A percentile compares a stretch with the other conserved stretches of the same genome.
Conservation (phyloP, 2,888 invertebrate genomes). For the Drosophila leonis region DNA sequence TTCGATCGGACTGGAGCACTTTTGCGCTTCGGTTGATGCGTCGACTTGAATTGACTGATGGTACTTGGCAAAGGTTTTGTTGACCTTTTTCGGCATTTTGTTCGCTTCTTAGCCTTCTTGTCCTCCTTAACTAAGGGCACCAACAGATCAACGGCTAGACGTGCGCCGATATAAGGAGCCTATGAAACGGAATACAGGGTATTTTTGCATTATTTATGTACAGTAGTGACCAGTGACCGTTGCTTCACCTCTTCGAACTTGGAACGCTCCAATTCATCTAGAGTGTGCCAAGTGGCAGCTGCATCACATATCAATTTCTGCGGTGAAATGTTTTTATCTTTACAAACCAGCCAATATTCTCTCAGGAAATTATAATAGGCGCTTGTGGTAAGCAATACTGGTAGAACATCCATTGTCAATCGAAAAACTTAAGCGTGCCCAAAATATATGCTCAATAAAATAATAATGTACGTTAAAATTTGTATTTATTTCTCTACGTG, state of each 20-base stretch:
- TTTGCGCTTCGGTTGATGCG: background rate
- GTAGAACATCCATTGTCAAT: conserved; percentile 4
- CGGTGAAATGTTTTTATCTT: background rate
- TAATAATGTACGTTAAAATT: background rate
- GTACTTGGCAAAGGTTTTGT: background rate
- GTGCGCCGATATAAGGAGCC: background rate
- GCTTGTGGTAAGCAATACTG: conserved; percentile 22
- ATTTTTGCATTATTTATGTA: background rate
- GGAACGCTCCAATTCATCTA: background rate
- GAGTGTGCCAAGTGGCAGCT: background rate
- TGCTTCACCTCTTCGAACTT: conserved; percentile 3
- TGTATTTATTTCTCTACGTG: background rate
- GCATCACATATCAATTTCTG: background rate
- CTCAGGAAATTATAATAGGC: conserved; percentile 38
- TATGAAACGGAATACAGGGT: background rate
- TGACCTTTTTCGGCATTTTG: background rate
- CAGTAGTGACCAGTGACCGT: background rate
- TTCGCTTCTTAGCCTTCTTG: background rate
- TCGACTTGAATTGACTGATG: background rate
- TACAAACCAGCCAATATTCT: conserved; percentile 30
- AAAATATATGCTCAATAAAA: too few relatives aligned
- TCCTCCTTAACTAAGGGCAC: background rate
- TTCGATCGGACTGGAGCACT: background rate
- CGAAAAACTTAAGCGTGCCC: background rate
- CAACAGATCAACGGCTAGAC: conserved; percentile 8